Evolutionary conservation across 1,140 invertebrate species (phyloP).

Genomic region (Galleria mellonella): DNA sequence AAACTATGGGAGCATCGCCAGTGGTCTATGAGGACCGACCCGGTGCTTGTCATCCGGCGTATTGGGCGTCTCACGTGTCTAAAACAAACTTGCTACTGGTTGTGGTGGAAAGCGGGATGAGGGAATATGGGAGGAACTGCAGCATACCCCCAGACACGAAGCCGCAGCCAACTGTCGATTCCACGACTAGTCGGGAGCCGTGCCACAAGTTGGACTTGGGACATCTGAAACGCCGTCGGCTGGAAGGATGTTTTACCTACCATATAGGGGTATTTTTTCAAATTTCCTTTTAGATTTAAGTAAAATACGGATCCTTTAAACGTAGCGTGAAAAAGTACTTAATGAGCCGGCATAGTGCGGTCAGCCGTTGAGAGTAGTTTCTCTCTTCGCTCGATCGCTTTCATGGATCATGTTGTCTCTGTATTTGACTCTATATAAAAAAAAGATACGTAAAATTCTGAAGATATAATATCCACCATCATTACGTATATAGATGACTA

Average conservation of each 20-base stretch:
- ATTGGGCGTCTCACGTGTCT: constrained; percentile 82
- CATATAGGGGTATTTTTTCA: constrained; percentile 76
- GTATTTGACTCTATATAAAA: no score
- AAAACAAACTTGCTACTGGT: constrained; percentile 85
- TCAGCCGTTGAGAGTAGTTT: no score
- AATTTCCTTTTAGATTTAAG: neutral
- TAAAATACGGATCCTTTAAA: no score
- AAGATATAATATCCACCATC: no score
- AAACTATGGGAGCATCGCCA: constrained; percentile 60
- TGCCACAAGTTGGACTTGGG: constrained; percentile 86
- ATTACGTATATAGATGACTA: no score
- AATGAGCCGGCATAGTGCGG: no score
- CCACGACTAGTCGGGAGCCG: constrained; percentile 70
- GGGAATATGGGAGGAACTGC: constrained; percentile 41
- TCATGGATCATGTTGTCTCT: no score
- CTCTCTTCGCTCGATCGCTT: no score
- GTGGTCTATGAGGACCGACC: constrained; percentile 34
- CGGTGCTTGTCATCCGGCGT: constrained; percentile 47
- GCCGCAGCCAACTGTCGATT: constrained; percentile 53
- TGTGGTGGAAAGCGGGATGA: constrained; percentile 77
- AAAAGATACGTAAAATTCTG: no score
- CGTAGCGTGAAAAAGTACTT: no score
- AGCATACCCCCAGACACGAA: constrained; percentile 44
- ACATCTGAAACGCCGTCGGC: constrained; percentile 77
- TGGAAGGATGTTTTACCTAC: constrained; percentile 84